A percentile compares a stretch with the other conserved stretches of the same genome.
phyloP scores from a whole-genome alignment of 2,888 invertebrate genomes.

The Marronus borbonicus region DNA sequence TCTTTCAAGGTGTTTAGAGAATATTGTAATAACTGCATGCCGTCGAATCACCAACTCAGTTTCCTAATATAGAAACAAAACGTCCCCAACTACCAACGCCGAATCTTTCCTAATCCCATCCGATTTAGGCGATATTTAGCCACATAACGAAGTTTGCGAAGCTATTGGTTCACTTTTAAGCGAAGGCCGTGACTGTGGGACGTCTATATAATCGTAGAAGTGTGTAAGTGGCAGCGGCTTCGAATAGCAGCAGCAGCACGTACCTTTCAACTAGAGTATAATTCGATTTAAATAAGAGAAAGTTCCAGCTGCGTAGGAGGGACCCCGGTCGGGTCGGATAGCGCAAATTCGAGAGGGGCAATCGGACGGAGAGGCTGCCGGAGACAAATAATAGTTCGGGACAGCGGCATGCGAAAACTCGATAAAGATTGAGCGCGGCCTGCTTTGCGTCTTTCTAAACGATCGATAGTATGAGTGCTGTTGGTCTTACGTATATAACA shows the following conservation, averaged over 20 bases:
- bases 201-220: conserved; percentile 12
- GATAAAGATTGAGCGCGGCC: conserved; percentile 64
- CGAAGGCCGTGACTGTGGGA: conserved; percentile 48
- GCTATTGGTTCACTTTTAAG: conserved; percentile 57
- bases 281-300: conserved; percentile 71
- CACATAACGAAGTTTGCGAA: conserved; percentile 56
- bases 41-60: neutral
- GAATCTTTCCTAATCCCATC: conserved; percentile 42
- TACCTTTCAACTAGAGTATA: conserved; percentile 69
- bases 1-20: no score
- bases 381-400: conserved; percentile 66
- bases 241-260: conserved; percentile 39
- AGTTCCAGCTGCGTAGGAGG: conserved; percentile 62
- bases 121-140: conserved; percentile 55
- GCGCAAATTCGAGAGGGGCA: conserved; percentile 61
- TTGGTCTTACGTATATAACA: neutral
- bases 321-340: conserved; percentile 27
- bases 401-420: conserved; percentile 68
- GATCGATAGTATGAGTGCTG: conserved; percentile 27
- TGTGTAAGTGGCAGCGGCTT: conserved; percentile 7
- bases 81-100: neutral
- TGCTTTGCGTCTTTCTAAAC: conserved; percentile 51
- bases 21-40: neutral
- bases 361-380: conserved; percentile 59
- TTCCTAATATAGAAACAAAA: conserved; percentile 5